These are phyloP conservation scores for Lepidocyrtoides sp. DNA, from an alignment of 2,888 invertebrate genomes.

Conservation along the genomic window DNA sequence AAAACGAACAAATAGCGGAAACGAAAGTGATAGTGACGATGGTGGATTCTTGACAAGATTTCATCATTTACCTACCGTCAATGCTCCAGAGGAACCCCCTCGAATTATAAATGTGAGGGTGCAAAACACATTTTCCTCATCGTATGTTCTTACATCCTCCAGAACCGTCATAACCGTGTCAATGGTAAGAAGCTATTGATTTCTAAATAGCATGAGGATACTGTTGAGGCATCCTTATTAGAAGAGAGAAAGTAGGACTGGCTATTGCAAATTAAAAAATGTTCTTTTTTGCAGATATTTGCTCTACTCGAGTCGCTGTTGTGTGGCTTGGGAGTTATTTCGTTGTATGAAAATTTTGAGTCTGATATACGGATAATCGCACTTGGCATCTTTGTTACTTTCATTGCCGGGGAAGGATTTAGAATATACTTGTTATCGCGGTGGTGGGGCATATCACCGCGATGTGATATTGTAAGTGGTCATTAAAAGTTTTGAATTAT, in stretches of 20 bases:
- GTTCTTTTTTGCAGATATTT: constrained; percentile 48
- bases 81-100: constrained; percentile 59
- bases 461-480: constrained; percentile 72
- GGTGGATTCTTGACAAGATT: constrained; percentile 69
- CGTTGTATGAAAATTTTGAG: constrained; percentile 49
- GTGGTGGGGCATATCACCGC: constrained; percentile 72
- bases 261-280: no score
- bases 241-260: background rate
- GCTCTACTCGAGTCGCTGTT: constrained; percentile 65
- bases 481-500: background rate
- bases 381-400: constrained; percentile 40
- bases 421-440: constrained; percentile 68
- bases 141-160: constrained; percentile 67
- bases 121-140: constrained; percentile 52
- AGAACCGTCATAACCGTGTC: constrained; percentile 72
- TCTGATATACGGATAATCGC: constrained; percentile 41
- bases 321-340: constrained; percentile 33
- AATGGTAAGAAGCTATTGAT: constrained; percentile 60
- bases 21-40: constrained; percentile 72
- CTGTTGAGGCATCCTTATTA: background rate
- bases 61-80: constrained; percentile 63
- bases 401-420: constrained; percentile 61
- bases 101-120: constrained; percentile 33
- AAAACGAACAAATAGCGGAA: constrained; percentile 36
- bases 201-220: no score